phyloP scores from a whole-genome alignment of 2,113 vertebrate genomes.

The Egretta garzetta region DNA sequence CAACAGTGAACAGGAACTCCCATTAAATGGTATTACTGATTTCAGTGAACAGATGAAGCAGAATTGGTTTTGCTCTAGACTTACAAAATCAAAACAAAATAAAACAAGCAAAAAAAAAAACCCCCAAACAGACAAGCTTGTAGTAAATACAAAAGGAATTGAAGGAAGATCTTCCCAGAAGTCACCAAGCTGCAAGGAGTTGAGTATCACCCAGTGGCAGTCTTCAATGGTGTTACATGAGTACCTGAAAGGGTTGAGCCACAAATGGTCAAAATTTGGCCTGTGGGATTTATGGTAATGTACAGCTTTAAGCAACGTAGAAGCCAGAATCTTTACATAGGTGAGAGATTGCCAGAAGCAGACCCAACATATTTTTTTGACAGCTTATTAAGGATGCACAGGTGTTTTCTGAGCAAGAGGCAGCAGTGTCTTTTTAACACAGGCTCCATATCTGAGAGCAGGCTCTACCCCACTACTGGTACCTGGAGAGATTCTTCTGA shows the following conservation, averaged over 20 bases:
- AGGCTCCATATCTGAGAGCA: not conserved
- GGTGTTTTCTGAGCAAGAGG: not conserved
- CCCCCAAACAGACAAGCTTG: not conserved
- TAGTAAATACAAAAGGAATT: not conserved
- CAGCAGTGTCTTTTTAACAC: not conserved
- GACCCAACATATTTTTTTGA: not conserved
- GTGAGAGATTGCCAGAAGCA: not conserved
- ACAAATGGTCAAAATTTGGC: not conserved
- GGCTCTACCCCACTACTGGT: not conserved
- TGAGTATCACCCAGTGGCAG: not conserved
- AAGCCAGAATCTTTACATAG: not conserved
- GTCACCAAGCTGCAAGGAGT: not conserved
- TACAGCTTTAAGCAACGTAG: not conserved
- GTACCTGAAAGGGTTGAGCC: not conserved
- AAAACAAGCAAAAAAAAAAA: not conserved
- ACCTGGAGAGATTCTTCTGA: not conserved
- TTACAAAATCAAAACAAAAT: not conserved
- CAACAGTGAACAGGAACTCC: not conserved
- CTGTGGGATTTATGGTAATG: not conserved
- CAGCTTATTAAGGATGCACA: not conserved
- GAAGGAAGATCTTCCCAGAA: not conserved
- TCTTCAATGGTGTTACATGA: not conserved
- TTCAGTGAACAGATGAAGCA: not conserved
- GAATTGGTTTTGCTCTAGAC: not conserved
- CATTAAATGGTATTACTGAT: not conserved